These are phyloP conservation scores for Noctuana brunneofusca DNA, from an alignment of 2,888 invertebrate species.

Conservation along the genomic window DNA sequence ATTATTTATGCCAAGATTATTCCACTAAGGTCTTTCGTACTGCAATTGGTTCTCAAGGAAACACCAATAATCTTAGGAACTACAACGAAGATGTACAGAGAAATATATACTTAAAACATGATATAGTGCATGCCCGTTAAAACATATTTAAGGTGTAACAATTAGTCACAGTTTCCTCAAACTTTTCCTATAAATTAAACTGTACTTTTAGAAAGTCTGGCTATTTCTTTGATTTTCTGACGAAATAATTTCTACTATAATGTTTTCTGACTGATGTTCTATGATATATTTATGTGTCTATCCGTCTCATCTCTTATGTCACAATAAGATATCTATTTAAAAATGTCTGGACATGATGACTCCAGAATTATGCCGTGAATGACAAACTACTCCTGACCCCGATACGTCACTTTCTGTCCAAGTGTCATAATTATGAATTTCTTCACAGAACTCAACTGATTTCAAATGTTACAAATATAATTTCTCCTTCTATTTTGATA, in stretches of 20 bases:
- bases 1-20: background rate
- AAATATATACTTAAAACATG: no score
- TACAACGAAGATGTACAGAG: no score
- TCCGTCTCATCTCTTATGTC: background rate
- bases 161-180: no score
- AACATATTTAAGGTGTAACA: no score
- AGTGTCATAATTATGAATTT: constrained; percentile 27
- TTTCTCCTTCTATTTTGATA: constrained; percentile 16
- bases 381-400: constrained; percentile 17
- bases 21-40: constrained; percentile 1
- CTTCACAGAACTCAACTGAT: constrained; percentile 10
- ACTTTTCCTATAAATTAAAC: no score
- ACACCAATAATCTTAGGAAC: constrained; percentile 1
- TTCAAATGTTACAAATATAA: constrained; percentile 17
- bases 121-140: no score
- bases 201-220: background rate
- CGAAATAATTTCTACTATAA: background rate
- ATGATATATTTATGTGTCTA: background rate
- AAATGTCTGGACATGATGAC: background rate
- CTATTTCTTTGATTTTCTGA: background rate
- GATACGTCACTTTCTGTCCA: constrained; percentile 26
- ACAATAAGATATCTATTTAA: background rate
- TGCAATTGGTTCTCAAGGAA: background rate
- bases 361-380: constrained; percentile 11
- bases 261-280: background rate